Base-by-base conservation (phyloP, 1,140 invertebrate genomes). In the Saccostrea glomerata region DNA sequence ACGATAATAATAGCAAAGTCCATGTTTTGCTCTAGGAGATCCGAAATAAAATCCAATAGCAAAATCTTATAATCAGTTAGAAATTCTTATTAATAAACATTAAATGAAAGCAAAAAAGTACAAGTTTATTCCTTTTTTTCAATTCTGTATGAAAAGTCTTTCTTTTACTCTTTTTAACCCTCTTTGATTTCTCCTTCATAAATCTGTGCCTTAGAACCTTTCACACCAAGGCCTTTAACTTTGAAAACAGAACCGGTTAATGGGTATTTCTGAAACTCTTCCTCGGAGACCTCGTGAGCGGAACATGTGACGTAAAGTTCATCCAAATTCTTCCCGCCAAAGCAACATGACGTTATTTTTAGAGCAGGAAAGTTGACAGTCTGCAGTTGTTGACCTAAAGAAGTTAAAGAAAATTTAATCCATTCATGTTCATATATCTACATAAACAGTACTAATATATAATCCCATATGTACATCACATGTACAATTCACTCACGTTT, bases 241-340 rank as follows among this genome's bases (percentile, higher is more conserved):
- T 96, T 96, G 93, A 97, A 98, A 20, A 97, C 95, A 88, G 96
- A 96, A 17, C 98, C 98, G 56, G 97, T 96, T 1, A 96, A 94
- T 15, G 96, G 95, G n/a, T 92, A 87, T 66, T 97, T 96, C 89
- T 83, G 30, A 11, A 96, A 95, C 88, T 96, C 94, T 5, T 96
- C 95, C 6, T 95, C 93, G 1, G 94, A 95, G 83, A 96, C 92
- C 20, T 91, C 94, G 9, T 90, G 88, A 15, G 90, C 93, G 1
- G 97, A 96, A 0, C 96, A 96, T 0, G 97, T 98, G 13, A 98
- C 97, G 92, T 96, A 98, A 4, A 98, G 95, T 84, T 96, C 96
- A 91, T 97, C 97, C 25, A 97, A 93, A 92, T 97, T 96, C 0
- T 96, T 95, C 9, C 97, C 98, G 15, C 98, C 98, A 93, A 97